Base-by-base conservation (phyloP, 2,888 invertebrate genomes). In the Sinhomidia bicolor region DNA sequence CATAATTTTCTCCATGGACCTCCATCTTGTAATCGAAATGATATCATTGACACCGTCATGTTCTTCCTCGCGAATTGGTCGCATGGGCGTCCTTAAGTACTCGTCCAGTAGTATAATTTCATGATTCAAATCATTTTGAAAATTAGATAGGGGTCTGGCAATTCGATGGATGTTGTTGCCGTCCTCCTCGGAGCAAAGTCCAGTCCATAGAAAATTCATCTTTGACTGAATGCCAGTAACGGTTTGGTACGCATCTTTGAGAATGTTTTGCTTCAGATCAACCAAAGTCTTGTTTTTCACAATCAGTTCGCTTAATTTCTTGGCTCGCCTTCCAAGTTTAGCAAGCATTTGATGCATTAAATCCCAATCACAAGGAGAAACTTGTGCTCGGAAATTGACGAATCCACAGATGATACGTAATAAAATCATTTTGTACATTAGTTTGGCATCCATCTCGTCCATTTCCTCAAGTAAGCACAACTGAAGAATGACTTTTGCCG, bases 401-500 rank as follows among this genome's bases (percentile, higher is more conserved):
- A 65, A 36, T 14, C 14, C 4, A 14, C 23, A 47, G 14, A 74
- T 14, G 1, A 74, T 23, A 23, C 74, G 10, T 9, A 74, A 9
- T 4, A 74, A 10, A n/a, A 74, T 44, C 12, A 74, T 0, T n/a
- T 74, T 74, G 12, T 47, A 74, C 0, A 47, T 26, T 6, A 44
- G 20, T 17, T 74, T 74, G 6, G 74, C 74, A 3, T 47, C 44
- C 4, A 2, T 20, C 9, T 47, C 14, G 14, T 12, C 47, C 20
- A 44, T 47, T 23, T 74, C 47, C 12, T 44, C 44, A 5, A 74
- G 26, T 1, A 74, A 47, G 12, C 44, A 23, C 14, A 86, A 44
- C 10, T 74, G 86, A 0, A 86, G n/a, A 10, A 17, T 36, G 0
- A 81, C 81, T 14, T 86, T 86, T 20, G 71, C 32, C 9, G 86